These are phyloP conservation scores for Amblyraja radiata DNA, from an alignment of 2,797 vertebrate species.

Conservation along the genomic window DNA sequence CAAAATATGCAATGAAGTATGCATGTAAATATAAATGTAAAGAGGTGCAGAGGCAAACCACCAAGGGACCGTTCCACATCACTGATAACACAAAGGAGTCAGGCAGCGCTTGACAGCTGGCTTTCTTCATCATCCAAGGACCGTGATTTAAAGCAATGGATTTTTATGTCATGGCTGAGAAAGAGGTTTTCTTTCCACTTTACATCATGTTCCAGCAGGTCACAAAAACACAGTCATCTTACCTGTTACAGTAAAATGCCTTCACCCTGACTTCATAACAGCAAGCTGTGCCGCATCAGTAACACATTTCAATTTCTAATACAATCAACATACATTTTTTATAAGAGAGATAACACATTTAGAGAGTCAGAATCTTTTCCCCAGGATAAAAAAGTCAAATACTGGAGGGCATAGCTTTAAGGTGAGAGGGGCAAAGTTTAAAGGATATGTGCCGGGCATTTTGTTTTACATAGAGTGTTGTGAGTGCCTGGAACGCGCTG, in stretches of 20 bases:
- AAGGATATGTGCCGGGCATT: no score
- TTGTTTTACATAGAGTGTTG: no score
- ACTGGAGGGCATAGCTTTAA: no score
- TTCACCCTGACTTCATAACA: background rate
- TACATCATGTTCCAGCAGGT: background rate
- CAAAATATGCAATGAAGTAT: background rate
- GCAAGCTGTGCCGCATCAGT: background rate
- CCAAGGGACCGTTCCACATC: background rate
- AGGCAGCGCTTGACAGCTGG: background rate
- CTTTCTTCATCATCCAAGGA: background rate
- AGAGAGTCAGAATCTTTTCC: background rate
- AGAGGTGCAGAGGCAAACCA: background rate
- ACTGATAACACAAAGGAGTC: background rate
- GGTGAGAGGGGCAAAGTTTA: no score
- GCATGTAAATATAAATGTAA: background rate
- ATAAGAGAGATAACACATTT: background rate
- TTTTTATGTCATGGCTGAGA: background rate
- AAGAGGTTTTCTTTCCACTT: background rate
- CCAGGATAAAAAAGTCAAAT: no score
- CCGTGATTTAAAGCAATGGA: background rate
- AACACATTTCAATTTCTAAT: background rate
- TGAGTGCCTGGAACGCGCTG: no score
- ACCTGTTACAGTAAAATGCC: background rate
- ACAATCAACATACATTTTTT: background rate
- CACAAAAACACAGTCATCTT: background rate